A percentile compares a stretch with the other conserved stretches of the same genome.
Evolutionary conservation across 1,140 invertebrate genomes (phyloP).

Genomic region (Eupristina koningsbergeri): DNA sequence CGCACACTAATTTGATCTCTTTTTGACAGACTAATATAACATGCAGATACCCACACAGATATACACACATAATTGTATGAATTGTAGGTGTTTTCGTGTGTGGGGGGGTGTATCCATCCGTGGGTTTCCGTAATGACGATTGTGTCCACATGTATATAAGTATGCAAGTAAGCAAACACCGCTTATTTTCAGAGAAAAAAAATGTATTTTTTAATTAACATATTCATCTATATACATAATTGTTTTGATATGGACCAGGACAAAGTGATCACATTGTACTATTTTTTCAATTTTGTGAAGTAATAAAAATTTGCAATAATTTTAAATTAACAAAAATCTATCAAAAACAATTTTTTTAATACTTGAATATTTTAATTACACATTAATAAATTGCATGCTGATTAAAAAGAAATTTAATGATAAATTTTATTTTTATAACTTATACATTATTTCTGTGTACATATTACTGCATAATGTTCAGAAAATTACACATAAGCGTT

Average conservation of each 20-base stretch:
- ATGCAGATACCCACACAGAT: no score
- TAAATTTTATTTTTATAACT: not conserved
- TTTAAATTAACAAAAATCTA: not conserved
- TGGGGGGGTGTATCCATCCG: no score
- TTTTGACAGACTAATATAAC: constrained; percentile 26
- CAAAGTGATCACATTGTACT: constrained; percentile 42
- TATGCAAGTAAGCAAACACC: constrained; percentile 3
- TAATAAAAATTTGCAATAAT: not conserved
- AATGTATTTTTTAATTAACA: constrained; percentile 42
- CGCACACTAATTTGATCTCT: constrained; percentile 30
- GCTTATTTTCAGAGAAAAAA: constrained; percentile 34
- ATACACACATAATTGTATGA: no score
- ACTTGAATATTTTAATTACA: not conserved
- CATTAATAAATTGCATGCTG: no score
- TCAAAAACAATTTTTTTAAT: not conserved
- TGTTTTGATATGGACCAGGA: constrained; percentile 43
- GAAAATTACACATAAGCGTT: constrained; percentile 34
- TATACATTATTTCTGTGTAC: not conserved
- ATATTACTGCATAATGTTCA: constrained; percentile 27
- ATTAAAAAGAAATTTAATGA: not conserved
- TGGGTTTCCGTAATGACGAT: no score
- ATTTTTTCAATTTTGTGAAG: constrained; percentile 12
- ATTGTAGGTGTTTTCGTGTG: no score
- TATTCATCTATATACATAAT: not conserved
- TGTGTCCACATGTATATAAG: no score